phyloP scores from a whole-genome alignment of 1,140 invertebrate species.

The Panagrolaimus sp. region DNA sequence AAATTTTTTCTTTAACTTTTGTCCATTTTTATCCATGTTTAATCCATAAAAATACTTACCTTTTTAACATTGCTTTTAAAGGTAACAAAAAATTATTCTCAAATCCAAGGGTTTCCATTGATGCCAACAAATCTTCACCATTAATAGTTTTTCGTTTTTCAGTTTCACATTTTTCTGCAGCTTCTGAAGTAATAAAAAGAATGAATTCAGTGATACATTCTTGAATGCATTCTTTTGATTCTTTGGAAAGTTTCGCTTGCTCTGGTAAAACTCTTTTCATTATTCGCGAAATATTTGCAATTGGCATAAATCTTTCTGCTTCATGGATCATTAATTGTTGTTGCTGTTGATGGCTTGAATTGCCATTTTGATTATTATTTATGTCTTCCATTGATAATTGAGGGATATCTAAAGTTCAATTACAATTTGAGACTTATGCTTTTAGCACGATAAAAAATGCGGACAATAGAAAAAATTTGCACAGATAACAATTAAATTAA shows the following conservation, averaged over 20 bases:
- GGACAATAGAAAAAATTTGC: too few relatives aligned
- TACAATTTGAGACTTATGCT: too few relatives aligned
- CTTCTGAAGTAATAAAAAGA: slow-evolving; percentile 94
- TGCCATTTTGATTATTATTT: too few relatives aligned
- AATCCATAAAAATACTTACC: neutral
- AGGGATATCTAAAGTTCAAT: too few relatives aligned
- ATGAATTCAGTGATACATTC: slow-evolving; percentile 99
- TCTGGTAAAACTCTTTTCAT: slow-evolving; percentile 97
- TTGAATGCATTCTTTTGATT: slow-evolving; percentile 96
- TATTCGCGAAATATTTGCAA: slow-evolving; percentile 89
- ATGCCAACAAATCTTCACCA: slow-evolving; percentile 78
- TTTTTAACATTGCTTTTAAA: neutral
- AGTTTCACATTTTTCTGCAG: slow-evolving; percentile 48
- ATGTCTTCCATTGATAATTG: too few relatives aligned
- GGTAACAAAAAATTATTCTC: slow-evolving; percentile 78
- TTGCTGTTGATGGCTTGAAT: too few relatives aligned
- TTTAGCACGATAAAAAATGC: too few relatives aligned
- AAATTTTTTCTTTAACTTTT: too few relatives aligned
- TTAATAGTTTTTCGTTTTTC: slow-evolving; percentile 99
- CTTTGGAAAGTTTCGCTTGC: slow-evolving; percentile 93
- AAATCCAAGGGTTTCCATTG: slow-evolving; percentile 92
- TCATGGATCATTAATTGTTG: too few relatives aligned
- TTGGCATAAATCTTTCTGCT: slow-evolving; percentile 53
- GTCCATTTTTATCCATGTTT: too few relatives aligned
- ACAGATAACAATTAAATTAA: too few relatives aligned